Base-by-base conservation (phyloP, 1,140 invertebrate species). In the Drosophila prosaltans region DNA sequence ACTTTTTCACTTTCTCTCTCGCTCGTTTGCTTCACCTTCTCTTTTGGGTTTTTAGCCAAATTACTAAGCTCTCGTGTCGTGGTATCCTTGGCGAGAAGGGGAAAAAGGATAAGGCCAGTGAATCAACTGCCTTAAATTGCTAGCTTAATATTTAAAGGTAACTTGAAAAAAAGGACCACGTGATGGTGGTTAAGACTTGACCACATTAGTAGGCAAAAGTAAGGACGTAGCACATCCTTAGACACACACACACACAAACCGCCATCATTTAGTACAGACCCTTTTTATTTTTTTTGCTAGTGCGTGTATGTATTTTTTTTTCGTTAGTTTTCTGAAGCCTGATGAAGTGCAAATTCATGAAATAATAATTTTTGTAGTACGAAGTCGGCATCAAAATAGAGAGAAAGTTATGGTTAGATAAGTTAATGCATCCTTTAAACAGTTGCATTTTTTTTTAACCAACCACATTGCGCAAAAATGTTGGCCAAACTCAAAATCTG, bases 291-390 rank as follows among this genome's bases (percentile, higher is more conserved):
- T 36, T 36, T 36, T 36, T 36, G 32, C 32, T 2, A 30, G 4
- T 30, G 28, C 4, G 28, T 30, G 28, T 30, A 16, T 30, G 32
- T 36, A 7, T 36, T 36, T 36, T 36, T 6, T 81, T 81, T 66
- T 65, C 48, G 41, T 40, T 69, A 64, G 21, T 39, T 63, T 30
- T 57, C 3, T n/a, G 7, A 26, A 26, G 57, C 55, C 65, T 61
- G 60, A 76, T 76, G 69, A 76, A 76, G 74, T 72, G 74, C 51
- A 72, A 76, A 76, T 76, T 72, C 70, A 76, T 76, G 68, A 76
- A 76, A 72, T 76, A 76, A 60, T 72, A 48, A 76, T 75, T 75
- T 72, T 75, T 58, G 54, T 10, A 57, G 39, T 62, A 57, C 45
- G 58, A 62, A 74, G 57, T 32, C 28, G 30, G 58, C 69, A 63